A percentile compares a stretch with the other conserved stretches of the same genome.
phyloP scores from a whole-genome alignment of 1,140 invertebrate genomes.

The Pseudachorutes palmiensis region DNA sequence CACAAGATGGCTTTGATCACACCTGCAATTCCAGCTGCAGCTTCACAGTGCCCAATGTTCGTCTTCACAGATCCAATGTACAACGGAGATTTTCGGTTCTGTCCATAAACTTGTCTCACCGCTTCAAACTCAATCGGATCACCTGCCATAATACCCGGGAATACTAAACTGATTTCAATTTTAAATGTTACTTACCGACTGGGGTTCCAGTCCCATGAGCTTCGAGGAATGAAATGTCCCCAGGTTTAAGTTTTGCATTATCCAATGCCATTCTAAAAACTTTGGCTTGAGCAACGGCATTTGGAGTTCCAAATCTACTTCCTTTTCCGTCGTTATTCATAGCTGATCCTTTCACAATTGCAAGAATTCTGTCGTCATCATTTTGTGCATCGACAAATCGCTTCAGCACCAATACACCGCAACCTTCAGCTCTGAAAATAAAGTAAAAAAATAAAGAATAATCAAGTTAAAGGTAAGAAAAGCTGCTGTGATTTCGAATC shows the following conservation, averaged over 20 bases:
- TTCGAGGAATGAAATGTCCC: constrained; percentile 50
- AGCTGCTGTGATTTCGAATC: too few species aligned
- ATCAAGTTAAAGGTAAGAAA: too few species aligned
- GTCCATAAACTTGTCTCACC: constrained; percentile 47
- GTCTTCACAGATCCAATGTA: constrained; percentile 53
- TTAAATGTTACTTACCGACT: too few species aligned
- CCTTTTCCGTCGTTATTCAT: constrained; percentile 13
- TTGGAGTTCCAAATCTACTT: constrained; percentile 17
- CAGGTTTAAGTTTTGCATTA: constrained; percentile 47
- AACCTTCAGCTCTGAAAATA: constrained; percentile 13
- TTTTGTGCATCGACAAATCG: background rate
- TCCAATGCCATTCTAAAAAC: constrained; percentile 48
- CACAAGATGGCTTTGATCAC: constrained; percentile 21
- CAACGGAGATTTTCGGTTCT: constrained; percentile 41
- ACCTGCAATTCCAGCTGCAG: constrained; percentile 41
- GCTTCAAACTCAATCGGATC: constrained; percentile 40
- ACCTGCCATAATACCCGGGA: too few species aligned
- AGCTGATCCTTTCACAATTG: constrained; percentile 2
- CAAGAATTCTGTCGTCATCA: constrained; percentile 10
- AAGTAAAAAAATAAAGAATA: background rate
- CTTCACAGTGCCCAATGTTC: constrained; percentile 55
- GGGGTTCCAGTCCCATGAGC: constrained; percentile 56
- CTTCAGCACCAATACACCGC: constrained; percentile 10
- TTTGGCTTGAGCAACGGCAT: constrained; percentile 42
- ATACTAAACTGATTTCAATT: too few species aligned